Evolutionary conservation across 2,797 vertebrate genomes (phyloP), one percentile per base, ranked within the genome.

Genomic region (Botia kubotai): DNA sequence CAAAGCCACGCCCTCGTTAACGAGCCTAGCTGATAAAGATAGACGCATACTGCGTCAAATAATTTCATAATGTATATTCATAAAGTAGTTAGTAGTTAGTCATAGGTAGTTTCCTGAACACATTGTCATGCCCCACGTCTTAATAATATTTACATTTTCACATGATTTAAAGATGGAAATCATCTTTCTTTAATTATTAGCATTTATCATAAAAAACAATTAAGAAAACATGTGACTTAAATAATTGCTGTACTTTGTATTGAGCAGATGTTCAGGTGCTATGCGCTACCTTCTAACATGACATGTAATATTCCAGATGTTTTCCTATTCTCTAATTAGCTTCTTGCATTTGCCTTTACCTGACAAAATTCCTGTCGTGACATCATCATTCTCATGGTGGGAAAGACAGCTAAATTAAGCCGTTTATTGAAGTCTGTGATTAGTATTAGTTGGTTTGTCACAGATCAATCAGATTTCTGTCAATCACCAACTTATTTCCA

Each of bases 1-100:
- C 12, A 52, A 67, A 52, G 55, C 23, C 36, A 53, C 72, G 36
- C 84, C 75, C 48, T 68, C 52, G 29, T 70, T 77, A 46, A 76
- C 4, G 36, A 55, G 65, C 19, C 36, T 36, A 36, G 58, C 50
- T 57, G n/a, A 55, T 77, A 48, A 57, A 23, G 8, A 10, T 11
- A 69, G n/a, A 57, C 8, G 14, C 12, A 53, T 29, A 11, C 10
- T 14, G 36, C 68, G 26, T 48, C 50, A 63, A 17, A 43, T 58
- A 48, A 72, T 21, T 66, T 43, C 8, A 11, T 46, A 46, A 46
- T 11, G 43, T 46, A 10, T 10, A 46, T 46, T 46, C 43, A 46
- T 46, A 46, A 0, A 6, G 43, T 26, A 26, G 23, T 26, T 26
- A 26, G 23, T 26, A 26, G 23, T 26, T 26, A 26, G 23, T 26